Base-by-base conservation (phyloP, 2,888 invertebrate species). In the Tachina grossa region DNA sequence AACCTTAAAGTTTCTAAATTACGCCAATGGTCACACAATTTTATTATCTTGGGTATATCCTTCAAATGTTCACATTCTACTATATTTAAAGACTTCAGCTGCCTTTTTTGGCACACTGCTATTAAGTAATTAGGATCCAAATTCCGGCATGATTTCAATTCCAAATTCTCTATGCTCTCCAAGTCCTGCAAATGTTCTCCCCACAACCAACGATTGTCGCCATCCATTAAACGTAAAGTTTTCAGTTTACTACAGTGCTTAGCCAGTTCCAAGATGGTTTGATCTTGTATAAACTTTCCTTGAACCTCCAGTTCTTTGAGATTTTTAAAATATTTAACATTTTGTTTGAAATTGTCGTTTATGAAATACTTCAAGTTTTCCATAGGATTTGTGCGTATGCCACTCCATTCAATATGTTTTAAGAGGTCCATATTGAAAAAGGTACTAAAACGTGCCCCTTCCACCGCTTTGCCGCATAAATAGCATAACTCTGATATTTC, bases 211-310 rank as follows among this genome's bases (percentile, higher is more conserved):
- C 84, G 61, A 49, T 86, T 86, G 22, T 84, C 85, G 10, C 77
- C 72, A 83, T 88, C 87, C 53, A 87, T 9, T 14, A 88, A 55
- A 10, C 78, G 65, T 2, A 88, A 59, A 3, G 63, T 77, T n/a
- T 69, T 72, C 19, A 88, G 41, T 9, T 83, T 39, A 13, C 76
- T 83, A 39, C 88, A 88, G 55, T 86, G 61, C 10, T 80, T 87
- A 11, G 86, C 83, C 66, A 88, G 47, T 49, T 87, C 87, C 9
- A 68, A 22, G 1, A 87, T 49, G 0, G 86, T 84, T 61, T 84
- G 86, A 69, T 88, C 88, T 41, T 84, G 81, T 1, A 88, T 41
- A 61, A 87, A 88, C 45, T 86, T 87, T 0, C 88, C 88, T 19
- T 87, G 83, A 0, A 88, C 81, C 45, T 87, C 83, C 9, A 87